Base-by-base conservation (phyloP, 2,113 vertebrate species). In the Pithys albifrons region DNA sequence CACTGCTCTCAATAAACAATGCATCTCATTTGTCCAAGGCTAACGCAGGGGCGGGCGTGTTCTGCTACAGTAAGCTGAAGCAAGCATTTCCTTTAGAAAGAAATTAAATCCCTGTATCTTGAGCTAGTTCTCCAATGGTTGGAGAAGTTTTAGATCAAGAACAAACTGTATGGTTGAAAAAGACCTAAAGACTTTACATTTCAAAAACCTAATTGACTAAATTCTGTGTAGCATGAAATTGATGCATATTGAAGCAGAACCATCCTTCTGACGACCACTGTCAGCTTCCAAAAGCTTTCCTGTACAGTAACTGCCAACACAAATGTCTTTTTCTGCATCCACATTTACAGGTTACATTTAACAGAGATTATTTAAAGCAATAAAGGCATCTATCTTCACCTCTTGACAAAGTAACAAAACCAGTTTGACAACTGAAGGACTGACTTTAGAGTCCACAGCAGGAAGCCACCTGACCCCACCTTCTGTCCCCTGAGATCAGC, bases 401-500 rank as follows among this genome's bases (percentile, higher is more conserved):
- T 76, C 48, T 14, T 45, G 5, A 65, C 17, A 75, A 55, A 65
- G 19, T 15, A 72, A 65, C 0, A 2, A 46, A 73, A 82, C 14
- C 8, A 41, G 4, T 29, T 25, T 22, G 16, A 81, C 7, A 95
- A 48, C 24, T 4, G 14, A 54, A 73, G 31, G 33, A 83, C 16
- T 46, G 43, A 76, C 33, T 48, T 10, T 7, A 24, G 10, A 13
- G 16, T 24, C 31, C 39, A 39, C 0, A 1, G 23, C 61, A 84
- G 59, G 24, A 74, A 84, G 4, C 12, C 5, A 0, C 29, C 16
- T 19, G 43, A 59, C 12, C 14, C 37, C 45, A 28, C 2, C 0
- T 29, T 85, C 52, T 51, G 35, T 37, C 33, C 31, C 12, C 9
- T 10, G 10, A 11, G 19, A 73, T 9, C 0, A 0, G 41, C 7